Evolutionary conservation across 2,797 vertebrate species (phyloP).

Genomic region (Neosilurus mollespiculum): DNA sequence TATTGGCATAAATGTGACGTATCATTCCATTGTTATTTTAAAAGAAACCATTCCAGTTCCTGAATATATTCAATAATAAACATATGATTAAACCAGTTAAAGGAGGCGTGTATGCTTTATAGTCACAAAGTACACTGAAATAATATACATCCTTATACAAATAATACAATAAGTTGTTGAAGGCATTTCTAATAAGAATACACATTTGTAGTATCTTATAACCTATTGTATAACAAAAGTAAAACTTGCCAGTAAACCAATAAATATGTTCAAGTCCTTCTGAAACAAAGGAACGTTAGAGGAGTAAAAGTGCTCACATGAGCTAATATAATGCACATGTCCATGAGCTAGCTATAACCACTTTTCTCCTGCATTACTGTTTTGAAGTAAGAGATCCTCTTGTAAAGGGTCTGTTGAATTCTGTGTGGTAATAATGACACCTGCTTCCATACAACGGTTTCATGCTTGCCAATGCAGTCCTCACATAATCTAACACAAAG

Average conservation of each 20-base stretch:
- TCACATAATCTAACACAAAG: slow-evolving; percentile 78
- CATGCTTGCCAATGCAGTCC: slow-evolving; percentile 83
- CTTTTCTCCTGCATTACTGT: slow-evolving; percentile 32
- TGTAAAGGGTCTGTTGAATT: slow-evolving; percentile 75
- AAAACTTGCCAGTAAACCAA: background rate
- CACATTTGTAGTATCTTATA: background rate
- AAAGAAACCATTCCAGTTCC: slow-evolving; percentile 52
- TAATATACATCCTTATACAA: background rate
- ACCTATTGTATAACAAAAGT: background rate
- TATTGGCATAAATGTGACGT: slow-evolving; percentile 38
- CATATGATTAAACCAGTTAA: slow-evolving; percentile 36
- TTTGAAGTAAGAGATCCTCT: slow-evolving; percentile 83
- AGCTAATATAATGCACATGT: background rate
- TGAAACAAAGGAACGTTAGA: background rate
- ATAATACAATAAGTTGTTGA: background rate
- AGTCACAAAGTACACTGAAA: background rate
- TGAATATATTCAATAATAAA: slow-evolving; percentile 54
- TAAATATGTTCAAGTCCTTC: background rate
- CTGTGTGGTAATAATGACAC: slow-evolving; percentile 79
- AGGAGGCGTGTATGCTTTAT: background rate
- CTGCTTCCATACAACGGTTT: slow-evolving; percentile 68
- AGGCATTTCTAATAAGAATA: background rate
- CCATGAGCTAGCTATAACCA: slow-evolving; percentile 18
- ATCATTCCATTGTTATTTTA: slow-evolving; percentile 54
- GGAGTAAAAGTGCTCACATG: background rate